Evolutionary conservation across 2,113 vertebrate species (phyloP).

Genomic region (Pluvianellus socialis): DNA sequence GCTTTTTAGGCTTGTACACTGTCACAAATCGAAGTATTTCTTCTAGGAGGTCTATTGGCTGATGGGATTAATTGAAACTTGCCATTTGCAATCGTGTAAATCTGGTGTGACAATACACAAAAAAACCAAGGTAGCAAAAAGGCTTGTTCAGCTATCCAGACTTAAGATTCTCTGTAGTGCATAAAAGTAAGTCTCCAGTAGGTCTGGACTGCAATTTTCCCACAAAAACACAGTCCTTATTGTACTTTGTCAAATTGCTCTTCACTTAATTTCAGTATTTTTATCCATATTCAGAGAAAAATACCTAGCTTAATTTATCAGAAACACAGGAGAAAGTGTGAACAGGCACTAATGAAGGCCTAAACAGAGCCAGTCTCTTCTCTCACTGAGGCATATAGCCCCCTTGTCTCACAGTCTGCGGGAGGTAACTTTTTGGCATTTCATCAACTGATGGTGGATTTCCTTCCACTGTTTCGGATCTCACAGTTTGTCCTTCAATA

Average conservation of each 20-base stretch:
- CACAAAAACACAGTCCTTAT: not conserved
- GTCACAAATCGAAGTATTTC: not conserved
- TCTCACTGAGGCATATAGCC: constrained; percentile 89
- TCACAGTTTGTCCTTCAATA: constrained; percentile 48
- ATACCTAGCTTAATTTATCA: constrained; percentile 57
- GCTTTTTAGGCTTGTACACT: not conserved
- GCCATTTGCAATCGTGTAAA: not conserved
- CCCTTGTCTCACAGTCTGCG: constrained; percentile 82
- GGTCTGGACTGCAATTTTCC: not conserved
- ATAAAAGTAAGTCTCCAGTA: constrained; percentile 14
- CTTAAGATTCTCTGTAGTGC: constrained; percentile 54
- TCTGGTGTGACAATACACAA: not conserved
- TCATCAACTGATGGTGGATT: constrained; percentile 49
- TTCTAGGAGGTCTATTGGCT: not conserved
- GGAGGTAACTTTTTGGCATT: constrained; percentile 83
- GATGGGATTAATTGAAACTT: not conserved
- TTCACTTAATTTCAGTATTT: constrained; percentile 22
- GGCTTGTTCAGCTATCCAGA: constrained; percentile 18
- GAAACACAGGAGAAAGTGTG: constrained; percentile 28
- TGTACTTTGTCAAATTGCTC: constrained; percentile 3
- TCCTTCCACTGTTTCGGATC: constrained; percentile 30
- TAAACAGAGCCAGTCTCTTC: constrained; percentile 37
- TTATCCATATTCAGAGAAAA: constrained; percentile 40
- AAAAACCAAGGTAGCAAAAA: not conserved
- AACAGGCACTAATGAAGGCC: constrained; percentile 42